Conservation (phyloP, 2,113 vertebrate genomes). For the Rhizomys pruinosus region DNA sequence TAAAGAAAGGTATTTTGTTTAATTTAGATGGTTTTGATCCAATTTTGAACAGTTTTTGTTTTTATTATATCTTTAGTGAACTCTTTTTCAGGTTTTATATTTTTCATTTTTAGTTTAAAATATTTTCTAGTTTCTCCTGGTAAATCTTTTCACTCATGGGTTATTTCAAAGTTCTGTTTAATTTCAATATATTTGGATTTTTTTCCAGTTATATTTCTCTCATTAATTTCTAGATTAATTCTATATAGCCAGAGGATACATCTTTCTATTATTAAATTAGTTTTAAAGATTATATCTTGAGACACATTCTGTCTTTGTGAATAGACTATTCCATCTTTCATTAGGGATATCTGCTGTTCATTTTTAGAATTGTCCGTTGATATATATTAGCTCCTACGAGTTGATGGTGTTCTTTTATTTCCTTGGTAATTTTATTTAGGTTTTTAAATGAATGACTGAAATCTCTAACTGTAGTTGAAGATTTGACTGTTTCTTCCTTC, state of each 20-base stretch:
- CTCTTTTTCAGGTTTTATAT: too few relatives aligned
- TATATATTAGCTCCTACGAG: neutral
- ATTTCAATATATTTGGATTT: neutral
- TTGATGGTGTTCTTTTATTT: neutral
- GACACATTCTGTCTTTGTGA: neutral
- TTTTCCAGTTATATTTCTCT: neutral
- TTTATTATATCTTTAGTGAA: too few relatives aligned
- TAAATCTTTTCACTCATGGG: neutral
- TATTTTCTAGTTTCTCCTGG: neutral
- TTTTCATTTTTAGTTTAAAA: neutral
- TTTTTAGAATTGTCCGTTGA: neutral
- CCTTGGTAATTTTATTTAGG: neutral
- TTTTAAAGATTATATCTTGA: neutral
- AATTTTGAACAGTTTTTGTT: too few relatives aligned
- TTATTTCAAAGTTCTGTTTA: neutral
- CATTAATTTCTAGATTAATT: neutral
- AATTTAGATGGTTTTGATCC: too few relatives aligned
- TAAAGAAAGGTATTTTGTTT: too few relatives aligned
- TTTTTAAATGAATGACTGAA: neutral
- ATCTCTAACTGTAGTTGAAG: neutral
- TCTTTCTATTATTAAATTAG: neutral
- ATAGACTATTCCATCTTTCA: neutral
- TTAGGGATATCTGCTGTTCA: neutral
- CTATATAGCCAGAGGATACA: neutral
- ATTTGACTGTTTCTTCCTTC: neutral